Conservation (phyloP, 2,113 vertebrate genomes). For the Pristiophorus japonicus region DNA sequence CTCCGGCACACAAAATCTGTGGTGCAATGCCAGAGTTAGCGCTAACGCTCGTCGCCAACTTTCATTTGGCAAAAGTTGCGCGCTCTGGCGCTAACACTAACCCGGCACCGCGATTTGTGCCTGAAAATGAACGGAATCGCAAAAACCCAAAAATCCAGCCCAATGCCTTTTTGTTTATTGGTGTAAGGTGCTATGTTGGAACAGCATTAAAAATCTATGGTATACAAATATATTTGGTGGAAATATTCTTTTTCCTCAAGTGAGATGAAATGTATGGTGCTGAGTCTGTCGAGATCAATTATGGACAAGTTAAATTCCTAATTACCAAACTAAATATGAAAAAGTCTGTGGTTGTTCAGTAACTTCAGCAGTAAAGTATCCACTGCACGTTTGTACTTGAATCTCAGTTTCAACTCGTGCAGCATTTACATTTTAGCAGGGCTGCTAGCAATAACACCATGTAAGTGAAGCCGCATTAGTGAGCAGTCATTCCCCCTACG, state of each 20-base stretch:
- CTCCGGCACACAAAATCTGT: no score
- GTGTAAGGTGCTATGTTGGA: neutral
- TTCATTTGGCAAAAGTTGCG: no score
- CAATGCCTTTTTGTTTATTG: no score
- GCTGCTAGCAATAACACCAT: neutral
- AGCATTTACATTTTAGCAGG: neutral
- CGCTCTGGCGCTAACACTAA: no score
- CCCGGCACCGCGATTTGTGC: no score
- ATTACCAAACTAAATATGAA: neutral
- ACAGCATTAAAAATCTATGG: neutral
- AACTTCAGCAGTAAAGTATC: neutral
- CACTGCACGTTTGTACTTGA: neutral
- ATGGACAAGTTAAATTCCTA: neutral
- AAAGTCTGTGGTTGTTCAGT: neutral
- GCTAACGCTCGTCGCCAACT: no score
- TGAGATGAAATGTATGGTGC: neutral
- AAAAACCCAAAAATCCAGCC: no score
- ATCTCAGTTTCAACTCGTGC: neutral
- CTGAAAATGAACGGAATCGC: no score
- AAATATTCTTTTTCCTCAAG: no score
- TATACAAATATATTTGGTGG: neutral
- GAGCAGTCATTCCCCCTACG: neutral
- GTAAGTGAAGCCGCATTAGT: neutral
- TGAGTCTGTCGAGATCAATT: neutral
- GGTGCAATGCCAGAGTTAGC: no score